Base-by-base conservation (phyloP, 2,888 invertebrate genomes). In the Drosophila paranaensis region DNA sequence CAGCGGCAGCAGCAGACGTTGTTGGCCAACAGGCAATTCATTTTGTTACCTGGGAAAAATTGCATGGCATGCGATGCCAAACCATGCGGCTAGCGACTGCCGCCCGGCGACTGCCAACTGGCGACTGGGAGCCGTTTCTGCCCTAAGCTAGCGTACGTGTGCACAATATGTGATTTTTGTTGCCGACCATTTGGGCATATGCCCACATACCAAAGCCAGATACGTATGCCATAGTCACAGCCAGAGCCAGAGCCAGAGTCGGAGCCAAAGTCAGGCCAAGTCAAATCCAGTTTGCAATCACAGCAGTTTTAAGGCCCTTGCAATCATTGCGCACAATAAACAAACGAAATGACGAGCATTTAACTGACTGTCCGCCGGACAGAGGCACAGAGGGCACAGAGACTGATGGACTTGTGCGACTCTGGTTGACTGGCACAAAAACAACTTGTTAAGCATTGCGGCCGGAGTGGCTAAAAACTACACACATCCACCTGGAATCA, bases 281-380 rank as follows among this genome's bases (percentile, higher is more conserved):
- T 75, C 79, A 77, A 82, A 70, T 68, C 68, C 67, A 69, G 73
- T 61, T 69, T 70, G 84, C 84, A 87, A 87, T 84, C 84, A 81
- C 83, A 82, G 80, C 88, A 81, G 74, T 85, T 87, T 84, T 77
- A 78, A 77, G 75, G 74, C 74, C 51, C 76, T 74, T 71, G 76
- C 87, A 87, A 87, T 88, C 89, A 87, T 86, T 81, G 81, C 82
- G 71, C 79, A 88, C 81, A 86, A 87, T 88, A 88, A 88, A 87
- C 88, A 87, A 88, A 81, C 87, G 75, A 78, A 83, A 88, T 85
- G 88, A 87, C 84, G 89, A 88, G 89, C 82, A 84, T 88, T 88
- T 88, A 87, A 87, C 88, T 73, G 81, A 88, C 85, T 84, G 76
- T 57, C 72, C 84, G 60, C 67, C 64, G 66, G 63, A 71, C 60